These are phyloP conservation scores for Pristionchus japonicus DNA, from an alignment of 2,888 invertebrate genomes.

Conservation along the genomic window DNA sequence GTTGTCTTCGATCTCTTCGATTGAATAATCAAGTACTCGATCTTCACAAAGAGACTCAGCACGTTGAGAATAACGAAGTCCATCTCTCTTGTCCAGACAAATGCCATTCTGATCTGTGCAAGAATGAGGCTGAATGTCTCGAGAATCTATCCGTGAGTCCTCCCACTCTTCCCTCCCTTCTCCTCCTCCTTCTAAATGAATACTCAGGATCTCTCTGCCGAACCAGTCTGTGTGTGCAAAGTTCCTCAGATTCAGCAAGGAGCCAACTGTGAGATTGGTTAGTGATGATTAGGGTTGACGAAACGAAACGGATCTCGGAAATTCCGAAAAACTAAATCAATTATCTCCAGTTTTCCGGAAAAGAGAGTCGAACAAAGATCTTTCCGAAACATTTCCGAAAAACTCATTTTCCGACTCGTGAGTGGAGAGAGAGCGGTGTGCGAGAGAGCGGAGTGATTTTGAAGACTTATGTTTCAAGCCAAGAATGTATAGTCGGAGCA, in stretches of 20 bases:
- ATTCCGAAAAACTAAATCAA: no score
- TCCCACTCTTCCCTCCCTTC: neutral
- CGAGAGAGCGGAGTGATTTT: no score
- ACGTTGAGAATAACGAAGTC: slow-evolving; percentile 46
- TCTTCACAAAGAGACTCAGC: slow-evolving; percentile 44
- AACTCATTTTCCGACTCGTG: no score
- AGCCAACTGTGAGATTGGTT: slow-evolving; percentile 65
- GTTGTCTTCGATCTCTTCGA: slow-evolving; percentile 63
- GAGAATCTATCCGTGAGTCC: slow-evolving; percentile 17
- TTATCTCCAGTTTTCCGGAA: no score
- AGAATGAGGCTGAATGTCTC: slow-evolving; percentile 59
- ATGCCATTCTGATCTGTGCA: slow-evolving; percentile 51
- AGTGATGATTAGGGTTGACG: no score
- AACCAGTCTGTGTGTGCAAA: slow-evolving; percentile 57
- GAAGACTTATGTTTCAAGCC: no score
- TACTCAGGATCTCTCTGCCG: neutral
- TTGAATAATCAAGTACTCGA: slow-evolving; percentile 54
- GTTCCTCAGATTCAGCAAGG: slow-evolving; percentile 66
- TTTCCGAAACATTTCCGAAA: no score
- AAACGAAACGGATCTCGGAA: no score
- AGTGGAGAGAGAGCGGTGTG: no score
- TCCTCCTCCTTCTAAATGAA: neutral
- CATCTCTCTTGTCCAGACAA: slow-evolving; percentile 48
- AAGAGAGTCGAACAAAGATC: no score
- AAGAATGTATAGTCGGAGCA: no score